Evolutionary conservation across 2,797 vertebrate species (phyloP).

Genomic region (Oreochromis grahami): DNA sequence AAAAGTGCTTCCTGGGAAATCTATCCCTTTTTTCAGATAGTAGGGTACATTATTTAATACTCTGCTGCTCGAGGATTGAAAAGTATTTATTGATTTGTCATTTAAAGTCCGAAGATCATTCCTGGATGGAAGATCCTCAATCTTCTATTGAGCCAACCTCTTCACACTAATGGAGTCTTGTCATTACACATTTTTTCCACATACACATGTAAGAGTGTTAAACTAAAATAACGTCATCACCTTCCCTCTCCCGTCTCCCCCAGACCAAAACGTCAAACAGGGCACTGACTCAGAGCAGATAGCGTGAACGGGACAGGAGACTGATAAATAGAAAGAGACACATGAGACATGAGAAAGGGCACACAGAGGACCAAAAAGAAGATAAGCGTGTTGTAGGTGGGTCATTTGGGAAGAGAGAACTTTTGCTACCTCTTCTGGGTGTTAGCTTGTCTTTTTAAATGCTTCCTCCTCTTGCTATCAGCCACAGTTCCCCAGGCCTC

Average conservation of each 20-base stretch:
- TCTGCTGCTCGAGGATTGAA: neutral
- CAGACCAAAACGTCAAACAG: neutral
- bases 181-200: neutral
- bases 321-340: neutral
- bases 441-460: neutral
- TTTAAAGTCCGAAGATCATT: neutral
- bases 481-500: neutral
- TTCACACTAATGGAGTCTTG: neutral
- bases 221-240: conserved; percentile 1
- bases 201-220: neutral
- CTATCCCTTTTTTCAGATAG: neutral
- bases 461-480: neutral
- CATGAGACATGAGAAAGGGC: neutral
- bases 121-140: neutral
- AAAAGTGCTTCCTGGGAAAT: conserved; percentile 5
- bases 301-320: neutral
- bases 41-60: neutral
- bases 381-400: neutral
- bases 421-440: neutral
- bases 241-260: neutral
- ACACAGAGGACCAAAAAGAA: neutral
- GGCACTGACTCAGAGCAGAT: neutral
- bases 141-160: neutral
- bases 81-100: neutral
- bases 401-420: neutral